Evolutionary conservation across 1,140 invertebrate genomes (phyloP).

Genomic region (Drosophila nebulosa): DNA sequence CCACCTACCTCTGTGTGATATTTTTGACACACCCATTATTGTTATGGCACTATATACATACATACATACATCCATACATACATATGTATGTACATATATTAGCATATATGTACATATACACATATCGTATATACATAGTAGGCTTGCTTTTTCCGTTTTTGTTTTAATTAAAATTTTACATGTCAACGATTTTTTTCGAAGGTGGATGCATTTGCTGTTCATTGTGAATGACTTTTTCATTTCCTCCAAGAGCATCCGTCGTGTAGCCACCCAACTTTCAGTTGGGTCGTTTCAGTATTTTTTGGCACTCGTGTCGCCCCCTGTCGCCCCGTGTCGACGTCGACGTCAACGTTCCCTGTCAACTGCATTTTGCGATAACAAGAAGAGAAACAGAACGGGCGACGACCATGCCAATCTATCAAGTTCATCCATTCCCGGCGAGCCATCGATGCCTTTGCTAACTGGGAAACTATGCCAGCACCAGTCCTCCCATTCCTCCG

Average conservation of each 20-base stretch:
- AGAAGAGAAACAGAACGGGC: conserved; percentile 19
- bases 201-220: neutral
- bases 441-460: conserved; percentile 40
- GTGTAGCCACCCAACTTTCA: conserved; percentile 5
- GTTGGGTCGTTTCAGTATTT: conserved; percentile 15
- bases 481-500: neutral
- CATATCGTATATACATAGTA: neutral
- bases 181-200: conserved; percentile 50
- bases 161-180: conserved; percentile 63
- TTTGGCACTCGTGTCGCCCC: conserved; percentile 8
- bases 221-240: conserved; percentile 46
- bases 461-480: conserved; percentile 32
- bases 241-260: conserved; percentile 25
- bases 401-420: conserved; percentile 40
- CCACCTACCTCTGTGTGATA: conserved; percentile 54
- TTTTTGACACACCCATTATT: conserved; percentile 70
- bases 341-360: conserved; percentile 38
- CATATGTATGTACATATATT: neutral
- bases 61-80: neutral
- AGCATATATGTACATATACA: neutral
- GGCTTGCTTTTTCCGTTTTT: conserved; percentile 41
- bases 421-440: conserved; percentile 37
- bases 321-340: conserved; percentile 4
- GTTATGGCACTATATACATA: conserved; percentile 38
- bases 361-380: conserved; percentile 46